A percentile compares a stretch with the other conserved stretches of the same genome.
Conservation (phyloP, 1,140 invertebrate species). For the Drosophila varians region DNA sequence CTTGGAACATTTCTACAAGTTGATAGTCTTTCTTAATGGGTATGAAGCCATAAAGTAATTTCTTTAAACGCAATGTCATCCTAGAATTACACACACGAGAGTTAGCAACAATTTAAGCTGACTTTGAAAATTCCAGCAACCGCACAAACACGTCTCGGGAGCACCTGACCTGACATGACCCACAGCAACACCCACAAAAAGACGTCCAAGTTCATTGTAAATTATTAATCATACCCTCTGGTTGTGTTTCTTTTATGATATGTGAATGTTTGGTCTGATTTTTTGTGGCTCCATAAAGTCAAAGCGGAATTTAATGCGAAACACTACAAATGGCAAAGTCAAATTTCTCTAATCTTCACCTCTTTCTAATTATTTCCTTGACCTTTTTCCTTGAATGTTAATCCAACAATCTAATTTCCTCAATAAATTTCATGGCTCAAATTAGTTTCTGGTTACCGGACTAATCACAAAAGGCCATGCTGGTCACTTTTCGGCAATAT, state of each 20-base stretch:
- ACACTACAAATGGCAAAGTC: not conserved
- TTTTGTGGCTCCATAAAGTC: not conserved
- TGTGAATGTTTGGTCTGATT: not conserved
- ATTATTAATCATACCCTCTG: constrained; percentile 43
- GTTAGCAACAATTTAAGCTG: constrained; percentile 37
- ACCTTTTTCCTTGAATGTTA: not conserved
- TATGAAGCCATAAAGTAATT: constrained; percentile 79
- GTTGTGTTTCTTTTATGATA: not conserved
- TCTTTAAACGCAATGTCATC: constrained; percentile 76
- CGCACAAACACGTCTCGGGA: constrained; percentile 7
- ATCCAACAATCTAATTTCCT: not conserved
- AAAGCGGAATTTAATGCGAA: not conserved
- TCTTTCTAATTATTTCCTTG: not conserved
- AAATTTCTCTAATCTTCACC: not conserved
- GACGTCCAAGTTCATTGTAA: constrained; percentile 17
- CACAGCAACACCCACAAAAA: constrained; percentile 6
- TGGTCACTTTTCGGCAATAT: not conserved
- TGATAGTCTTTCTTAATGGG: constrained; percentile 77
- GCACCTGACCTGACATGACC: not conserved
- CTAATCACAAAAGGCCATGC: not conserved
- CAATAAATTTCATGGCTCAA: not conserved
- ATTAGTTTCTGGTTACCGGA: not conserved
- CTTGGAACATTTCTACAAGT: constrained; percentile 76
- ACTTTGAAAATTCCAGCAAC: not conserved
- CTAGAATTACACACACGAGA: constrained; percentile 74